Base-by-base conservation (phyloP, 1,140 invertebrate genomes). In the Callitettix versicolor region DNA sequence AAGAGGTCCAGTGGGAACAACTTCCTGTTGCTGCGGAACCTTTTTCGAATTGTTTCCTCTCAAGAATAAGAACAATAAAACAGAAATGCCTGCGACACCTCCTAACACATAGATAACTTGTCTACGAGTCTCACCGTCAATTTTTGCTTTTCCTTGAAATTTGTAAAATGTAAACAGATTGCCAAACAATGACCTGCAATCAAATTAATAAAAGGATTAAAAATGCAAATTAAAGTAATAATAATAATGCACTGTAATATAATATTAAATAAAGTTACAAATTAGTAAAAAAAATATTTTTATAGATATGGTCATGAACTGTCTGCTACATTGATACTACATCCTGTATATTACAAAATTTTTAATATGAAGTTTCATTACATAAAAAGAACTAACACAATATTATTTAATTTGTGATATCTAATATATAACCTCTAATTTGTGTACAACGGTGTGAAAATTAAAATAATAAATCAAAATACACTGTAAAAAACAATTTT, bases 81-180 rank as follows among this genome's bases (percentile, higher is more conserved):
- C 1, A 91, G 72, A 0, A 70, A 93, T 71, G 0, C 70, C 78
- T 0, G 79, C 81, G 17, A 55, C 18, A n/a, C 44, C 46, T 38
- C 54, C 54, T 6, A 95, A 69, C 0, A 86, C 85, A 34, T 78
- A 78, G 67, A 91, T 88, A 0, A 94, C 85, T 1, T 86, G 64
- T 38, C 73, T 79, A 7, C 90, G 71, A 0, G 80, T 87, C 3
- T 71, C 66, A 49, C 67, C 62, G 50, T 88, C 81, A 46, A 80
- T 79, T 38, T 46, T 34, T 11, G 33, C 44, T 43, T 58, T 58
- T 12, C 57, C 57, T 24, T 41, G 33, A 18, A 58, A 58, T 40
- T 54, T 40, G 36, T 40, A 47, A 36, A 26, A 53, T 18, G 57
- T 50, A 33, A 49, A 58, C 15, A 58, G 21, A 30, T 58, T 58